phyloP scores from a whole-genome alignment of 2,888 invertebrate species.

The Stenoptilia bipunctidactyla region DNA sequence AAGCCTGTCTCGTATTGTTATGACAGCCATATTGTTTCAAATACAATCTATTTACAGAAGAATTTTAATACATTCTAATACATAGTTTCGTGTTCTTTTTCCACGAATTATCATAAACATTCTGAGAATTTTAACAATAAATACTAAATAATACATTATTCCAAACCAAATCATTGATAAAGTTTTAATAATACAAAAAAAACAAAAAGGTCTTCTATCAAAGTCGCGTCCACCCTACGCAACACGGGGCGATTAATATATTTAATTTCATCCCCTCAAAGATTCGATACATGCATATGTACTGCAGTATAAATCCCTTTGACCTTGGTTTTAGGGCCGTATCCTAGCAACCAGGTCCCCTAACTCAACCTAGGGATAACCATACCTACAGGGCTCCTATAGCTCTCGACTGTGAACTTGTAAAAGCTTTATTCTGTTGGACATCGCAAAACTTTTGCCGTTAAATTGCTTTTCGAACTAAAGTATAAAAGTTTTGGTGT shows the following conservation, averaged over 20 bases:
- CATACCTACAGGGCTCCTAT: constrained; percentile 57
- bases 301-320: constrained; percentile 39
- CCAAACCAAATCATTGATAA: too few relatives aligned
- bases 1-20: too few relatives aligned
- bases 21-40: too few relatives aligned
- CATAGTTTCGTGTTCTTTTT: too few relatives aligned
- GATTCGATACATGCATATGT: constrained; percentile 36
- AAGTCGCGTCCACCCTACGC: constrained; percentile 19
- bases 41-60: too few relatives aligned
- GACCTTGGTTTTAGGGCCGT: constrained; percentile 57
- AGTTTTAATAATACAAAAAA: too few relatives aligned
- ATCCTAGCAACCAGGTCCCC: constrained; percentile 66
- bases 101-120: too few relatives aligned
- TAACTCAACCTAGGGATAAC: constrained; percentile 53
- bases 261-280: constrained; percentile 32
- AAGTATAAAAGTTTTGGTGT: neutral
- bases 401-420: constrained; percentile 34
- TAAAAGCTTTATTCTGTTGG: constrained; percentile 21
- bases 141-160: too few relatives aligned
- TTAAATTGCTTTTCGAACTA: neutral
- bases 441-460: constrained; percentile 1
- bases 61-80: too few relatives aligned
- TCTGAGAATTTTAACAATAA: too few relatives aligned
- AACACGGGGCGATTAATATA: constrained; percentile 33
- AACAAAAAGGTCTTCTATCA: neutral